phyloP scores from a whole-genome alignment of 30 jellyfish, hydroid and myxozoan species.

The Aurelia aurita region DNA sequence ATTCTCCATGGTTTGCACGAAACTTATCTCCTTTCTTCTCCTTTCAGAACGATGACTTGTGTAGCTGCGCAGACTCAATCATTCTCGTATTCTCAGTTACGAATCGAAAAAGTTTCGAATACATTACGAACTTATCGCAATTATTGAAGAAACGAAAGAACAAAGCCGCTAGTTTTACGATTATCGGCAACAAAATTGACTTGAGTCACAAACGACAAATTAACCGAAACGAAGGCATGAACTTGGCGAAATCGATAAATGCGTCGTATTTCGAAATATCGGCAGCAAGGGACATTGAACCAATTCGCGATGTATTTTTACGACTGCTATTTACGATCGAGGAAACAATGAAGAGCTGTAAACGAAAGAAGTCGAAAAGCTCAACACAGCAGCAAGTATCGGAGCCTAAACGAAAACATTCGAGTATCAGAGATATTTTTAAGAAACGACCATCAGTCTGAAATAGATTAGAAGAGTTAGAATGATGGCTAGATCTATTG shows the following conservation, averaged over 20 bases:
- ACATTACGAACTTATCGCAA: slow-evolving; percentile 40
- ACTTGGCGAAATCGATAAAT: slow-evolving; percentile 52
- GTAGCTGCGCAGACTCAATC: slow-evolving; percentile 60
- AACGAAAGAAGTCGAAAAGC: slow-evolving; percentile 43
- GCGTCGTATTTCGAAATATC: slow-evolving; percentile 72
- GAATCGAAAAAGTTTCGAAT: slow-evolving; percentile 69
- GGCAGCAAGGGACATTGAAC: slow-evolving; percentile 83
- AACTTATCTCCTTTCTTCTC: not conserved
- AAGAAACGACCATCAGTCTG: slow-evolving; percentile 77
- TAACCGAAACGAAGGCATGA: slow-evolving; percentile 57
- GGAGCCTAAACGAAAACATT: slow-evolving; percentile 62
- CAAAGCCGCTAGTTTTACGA: slow-evolving; percentile 68
- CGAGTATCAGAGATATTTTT: slow-evolving; percentile 63
- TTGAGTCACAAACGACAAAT: slow-evolving; percentile 82
- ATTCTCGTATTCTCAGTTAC: slow-evolving; percentile 85
- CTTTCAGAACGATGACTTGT: slow-evolving; percentile 58
- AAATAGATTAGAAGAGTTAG: not conserved
- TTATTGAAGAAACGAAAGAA: slow-evolving; percentile 53
- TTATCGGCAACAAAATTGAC: slow-evolving; percentile 86
- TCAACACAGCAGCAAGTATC: slow-evolving; percentile 6
- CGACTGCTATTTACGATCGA: slow-evolving; percentile 38
- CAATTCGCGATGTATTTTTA: slow-evolving; percentile 45
- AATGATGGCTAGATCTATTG: not conserved
- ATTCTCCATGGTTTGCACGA: no score
- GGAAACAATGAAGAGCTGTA: slow-evolving; percentile 17